Percentiles rank a stretch among this genome's conserved stretches.
These are phyloP conservation scores for Pseudococcus jackbeardsleyi DNA, from an alignment of 2,888 invertebrate species.

Conservation along the genomic window DNA sequence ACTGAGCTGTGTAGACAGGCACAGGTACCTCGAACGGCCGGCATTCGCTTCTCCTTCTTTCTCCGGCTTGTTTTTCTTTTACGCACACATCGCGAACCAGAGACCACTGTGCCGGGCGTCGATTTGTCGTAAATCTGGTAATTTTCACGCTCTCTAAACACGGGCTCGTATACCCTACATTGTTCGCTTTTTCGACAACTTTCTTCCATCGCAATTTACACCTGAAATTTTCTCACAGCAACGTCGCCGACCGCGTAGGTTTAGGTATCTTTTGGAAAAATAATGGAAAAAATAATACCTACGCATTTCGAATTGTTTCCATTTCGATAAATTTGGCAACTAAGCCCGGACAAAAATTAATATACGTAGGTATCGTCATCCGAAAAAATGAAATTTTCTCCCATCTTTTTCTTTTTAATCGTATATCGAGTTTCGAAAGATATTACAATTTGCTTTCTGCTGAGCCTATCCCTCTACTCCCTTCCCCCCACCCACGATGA, in stretches of 20 bases:
- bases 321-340: background rate
- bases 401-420: background rate
- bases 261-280: background rate
- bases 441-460: background rate
- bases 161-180: background rate
- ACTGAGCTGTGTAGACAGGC: background rate
- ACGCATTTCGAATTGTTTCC: background rate
- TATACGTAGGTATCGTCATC: too few species aligned
- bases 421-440: background rate
- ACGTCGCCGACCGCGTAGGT: background rate
- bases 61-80: background rate
- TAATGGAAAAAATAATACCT: background rate
- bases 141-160: slow-evolving; percentile 53
- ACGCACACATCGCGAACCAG: background rate
- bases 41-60: slow-evolving; percentile 3
- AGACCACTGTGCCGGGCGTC: background rate
- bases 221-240: background rate
- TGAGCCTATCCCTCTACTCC: background rate
- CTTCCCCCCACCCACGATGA: background rate
- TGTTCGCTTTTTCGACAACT: slow-evolving; percentile 40
- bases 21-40: background rate
- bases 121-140: slow-evolving; percentile 39
- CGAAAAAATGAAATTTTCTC: slow-evolving; percentile 17
- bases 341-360: background rate
- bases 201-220: background rate